Conservation (phyloP, 2,797 vertebrate genomes). For the Typhlichthys eigenmanni region DNA sequence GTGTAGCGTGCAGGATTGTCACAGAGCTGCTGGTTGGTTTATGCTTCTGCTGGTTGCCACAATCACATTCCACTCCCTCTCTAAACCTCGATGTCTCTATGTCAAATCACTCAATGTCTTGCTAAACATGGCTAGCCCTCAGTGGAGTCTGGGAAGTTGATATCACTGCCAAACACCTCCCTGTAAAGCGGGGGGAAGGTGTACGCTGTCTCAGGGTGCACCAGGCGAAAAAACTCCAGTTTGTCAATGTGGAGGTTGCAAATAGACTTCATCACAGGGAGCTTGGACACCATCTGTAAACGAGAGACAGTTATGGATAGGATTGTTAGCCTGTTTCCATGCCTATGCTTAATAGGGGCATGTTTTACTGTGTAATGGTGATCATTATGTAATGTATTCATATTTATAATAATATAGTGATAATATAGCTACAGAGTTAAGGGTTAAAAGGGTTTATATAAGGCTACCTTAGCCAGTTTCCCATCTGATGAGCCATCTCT, state of each 20-base stretch:
- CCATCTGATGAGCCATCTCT: slow-evolving; percentile 82
- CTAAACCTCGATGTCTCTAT: slow-evolving; percentile 52
- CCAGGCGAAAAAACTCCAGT: slow-evolving; percentile 89
- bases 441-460: too few species aligned
- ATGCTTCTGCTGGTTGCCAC: slow-evolving; percentile 66
- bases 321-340: background rate
- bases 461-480: slow-evolving; percentile 85
- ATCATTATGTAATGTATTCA: too few species aligned
- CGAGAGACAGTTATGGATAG: slow-evolving; percentile 2
- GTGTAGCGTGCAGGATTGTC: slow-evolving; percentile 82
- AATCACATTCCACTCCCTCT: slow-evolving; percentile 21
- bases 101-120: slow-evolving; percentile 21
- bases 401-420: background rate
- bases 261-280: slow-evolving; percentile 89
- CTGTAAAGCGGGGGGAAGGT: slow-evolving; percentile 89
- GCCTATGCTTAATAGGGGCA: background rate
- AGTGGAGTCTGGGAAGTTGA: slow-evolving; percentile 85
- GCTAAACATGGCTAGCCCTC: slow-evolving; percentile 75
- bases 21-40: slow-evolving; percentile 73
- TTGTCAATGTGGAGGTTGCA: slow-evolving; percentile 93
- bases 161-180: slow-evolving; percentile 89
- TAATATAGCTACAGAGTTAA: background rate
- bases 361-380: too few species aligned
- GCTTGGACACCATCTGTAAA: slow-evolving; percentile 86
- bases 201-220: slow-evolving; percentile 87